Conservation (phyloP, 2,888 invertebrate species). For the Thereva nobilitata region DNA sequence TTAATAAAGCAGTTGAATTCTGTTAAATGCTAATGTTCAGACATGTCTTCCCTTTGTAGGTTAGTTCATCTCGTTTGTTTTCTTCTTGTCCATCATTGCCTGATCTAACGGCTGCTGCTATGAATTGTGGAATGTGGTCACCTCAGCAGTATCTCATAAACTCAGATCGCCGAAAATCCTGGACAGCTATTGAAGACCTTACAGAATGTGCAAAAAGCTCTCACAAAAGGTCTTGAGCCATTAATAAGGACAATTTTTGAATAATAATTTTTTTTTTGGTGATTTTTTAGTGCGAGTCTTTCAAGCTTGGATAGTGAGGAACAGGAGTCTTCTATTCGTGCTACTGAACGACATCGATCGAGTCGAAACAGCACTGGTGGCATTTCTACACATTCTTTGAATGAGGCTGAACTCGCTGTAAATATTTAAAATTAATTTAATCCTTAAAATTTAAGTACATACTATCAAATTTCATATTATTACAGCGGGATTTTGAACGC, state of each 20-base stretch:
- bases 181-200: slow-evolving; percentile 82
- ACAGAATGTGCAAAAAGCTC: slow-evolving; percentile 63
- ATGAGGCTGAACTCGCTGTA: slow-evolving; percentile 85
- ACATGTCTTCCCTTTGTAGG: slow-evolving; percentile 38
- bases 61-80: slow-evolving; percentile 47
- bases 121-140: slow-evolving; percentile 53
- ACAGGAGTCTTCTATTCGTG: slow-evolving; percentile 64
- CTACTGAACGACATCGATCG: slow-evolving; percentile 60
- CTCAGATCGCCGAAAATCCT: slow-evolving; percentile 71
- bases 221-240: slow-evolving; percentile 60
- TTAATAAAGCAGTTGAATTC: too few species aligned
- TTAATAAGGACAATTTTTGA: slow-evolving; percentile 24
- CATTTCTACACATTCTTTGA: slow-evolving; percentile 76
- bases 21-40: too few species aligned
- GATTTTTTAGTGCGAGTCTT: slow-evolving; percentile 66
- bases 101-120: slow-evolving; percentile 50
- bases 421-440: slow-evolving; percentile 43
- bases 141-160: slow-evolving; percentile 54
- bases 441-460: slow-evolving; percentile 1
- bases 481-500: slow-evolving; percentile 55
- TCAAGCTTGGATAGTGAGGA: slow-evolving; percentile 87
- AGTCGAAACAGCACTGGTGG: slow-evolving; percentile 63
- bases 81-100: slow-evolving; percentile 54
- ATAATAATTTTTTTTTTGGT: slow-evolving; percentile 44
- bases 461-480: slow-evolving; percentile 11